Evolutionary conservation across 2,888 invertebrate species (phyloP).

Genomic region (Meteorus colon): DNA sequence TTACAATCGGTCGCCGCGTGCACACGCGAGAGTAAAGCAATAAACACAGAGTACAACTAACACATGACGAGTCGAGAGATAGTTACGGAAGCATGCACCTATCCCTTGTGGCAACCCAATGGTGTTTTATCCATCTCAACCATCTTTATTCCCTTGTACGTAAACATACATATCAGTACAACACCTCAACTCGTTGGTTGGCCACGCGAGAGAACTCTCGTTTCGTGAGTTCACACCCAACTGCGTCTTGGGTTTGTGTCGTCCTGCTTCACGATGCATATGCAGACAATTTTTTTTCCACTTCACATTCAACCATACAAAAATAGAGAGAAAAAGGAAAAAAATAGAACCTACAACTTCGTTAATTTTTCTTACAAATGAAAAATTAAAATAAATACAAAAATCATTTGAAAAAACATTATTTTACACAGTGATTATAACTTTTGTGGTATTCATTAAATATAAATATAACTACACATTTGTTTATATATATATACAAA

Average conservation of each 20-base stretch:
- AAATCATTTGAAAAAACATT: background rate
- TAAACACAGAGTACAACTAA: slow-evolving; percentile 18
- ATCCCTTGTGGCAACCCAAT: slow-evolving; percentile 55
- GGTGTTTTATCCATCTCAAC: slow-evolving; percentile 59
- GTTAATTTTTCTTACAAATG: no score
- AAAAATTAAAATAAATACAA: no score
- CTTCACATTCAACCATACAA: no score
- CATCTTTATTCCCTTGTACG: slow-evolving; percentile 50
- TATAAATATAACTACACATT: background rate
- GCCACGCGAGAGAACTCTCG: slow-evolving; percentile 43
- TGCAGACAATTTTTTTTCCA: slow-evolving; percentile 23
- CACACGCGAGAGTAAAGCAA: slow-evolving; percentile 39
- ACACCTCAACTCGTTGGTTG: slow-evolving; percentile 41
- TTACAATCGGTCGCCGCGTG: slow-evolving; percentile 35
- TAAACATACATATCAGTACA: slow-evolving; percentile 42
- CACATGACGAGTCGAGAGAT: slow-evolving; percentile 53
- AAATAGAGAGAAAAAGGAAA: no score
- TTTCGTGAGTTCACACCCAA: slow-evolving; percentile 44
- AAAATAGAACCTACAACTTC: no score
- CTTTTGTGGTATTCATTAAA: background rate
- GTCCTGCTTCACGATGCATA: slow-evolving; percentile 45
- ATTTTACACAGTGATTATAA: background rate
- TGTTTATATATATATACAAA: background rate
- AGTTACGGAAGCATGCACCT: slow-evolving; percentile 65
- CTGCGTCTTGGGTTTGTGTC: slow-evolving; percentile 38